Conservation (phyloP, 2,888 invertebrate species). For the Andrena hattorfiana region DNA sequence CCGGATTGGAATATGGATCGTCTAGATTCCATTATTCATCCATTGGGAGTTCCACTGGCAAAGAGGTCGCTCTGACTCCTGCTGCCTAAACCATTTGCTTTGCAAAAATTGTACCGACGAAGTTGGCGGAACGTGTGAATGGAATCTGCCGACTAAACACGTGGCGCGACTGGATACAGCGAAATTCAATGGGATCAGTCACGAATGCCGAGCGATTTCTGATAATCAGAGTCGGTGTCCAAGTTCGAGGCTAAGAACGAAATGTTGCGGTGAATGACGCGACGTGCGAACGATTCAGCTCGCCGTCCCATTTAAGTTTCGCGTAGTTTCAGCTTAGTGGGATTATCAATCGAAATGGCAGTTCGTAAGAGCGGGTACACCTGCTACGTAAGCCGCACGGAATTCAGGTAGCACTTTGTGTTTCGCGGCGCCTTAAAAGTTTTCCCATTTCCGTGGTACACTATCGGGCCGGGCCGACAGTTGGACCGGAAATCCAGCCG, state of each 20-base stretch:
- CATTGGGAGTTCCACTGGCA: conserved; percentile 1
- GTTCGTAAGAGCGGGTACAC: conserved; percentile 49
- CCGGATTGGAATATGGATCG: conserved; percentile 43
- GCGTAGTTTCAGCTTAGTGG: conserved; percentile 18
- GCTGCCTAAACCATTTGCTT: conserved; percentile 23
- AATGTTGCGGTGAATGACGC: conserved; percentile 4
- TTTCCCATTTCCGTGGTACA: conserved; percentile 75
- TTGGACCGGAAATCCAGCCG: conserved; percentile 65
- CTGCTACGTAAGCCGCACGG: conserved; percentile 54
- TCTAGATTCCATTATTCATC: conserved; percentile 49
- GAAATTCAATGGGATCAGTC: no score
- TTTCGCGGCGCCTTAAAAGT: conserved; percentile 73
- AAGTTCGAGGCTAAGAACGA: no score
- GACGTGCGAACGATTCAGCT: conserved; percentile 14
- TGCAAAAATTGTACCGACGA: not conserved
- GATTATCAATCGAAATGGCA: conserved; percentile 53
- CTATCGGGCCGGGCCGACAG: conserved; percentile 54
- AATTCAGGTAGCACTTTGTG: conserved; percentile 69
- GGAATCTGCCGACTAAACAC: no score
- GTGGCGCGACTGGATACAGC: no score
- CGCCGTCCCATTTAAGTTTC: conserved; percentile 46
- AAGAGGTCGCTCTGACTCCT: conserved; percentile 1
- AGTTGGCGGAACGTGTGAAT: no score
- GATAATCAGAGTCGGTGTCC: not conserved
- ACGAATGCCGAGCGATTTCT: not conserved